Evolutionary conservation across 2,797 vertebrate genomes (phyloP).

Genomic region (Tiaroga cobitis): DNA sequence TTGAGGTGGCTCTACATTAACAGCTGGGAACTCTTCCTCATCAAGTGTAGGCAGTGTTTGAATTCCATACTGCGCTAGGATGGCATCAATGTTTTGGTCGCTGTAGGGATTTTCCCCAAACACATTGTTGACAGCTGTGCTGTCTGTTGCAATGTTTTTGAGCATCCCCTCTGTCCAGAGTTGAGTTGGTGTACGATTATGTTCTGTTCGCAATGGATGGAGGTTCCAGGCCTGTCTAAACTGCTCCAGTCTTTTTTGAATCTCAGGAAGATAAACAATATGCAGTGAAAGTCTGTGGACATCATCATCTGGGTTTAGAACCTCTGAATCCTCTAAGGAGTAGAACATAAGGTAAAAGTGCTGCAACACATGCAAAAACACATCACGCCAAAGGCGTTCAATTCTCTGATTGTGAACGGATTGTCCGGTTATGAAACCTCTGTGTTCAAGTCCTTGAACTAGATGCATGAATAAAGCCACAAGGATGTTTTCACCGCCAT

Average conservation of each 20-base stretch:
- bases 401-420: neutral
- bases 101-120: slow-evolving; percentile 55
- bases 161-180: slow-evolving; percentile 47
- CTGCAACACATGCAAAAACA: neutral
- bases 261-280: slow-evolving; percentile 35
- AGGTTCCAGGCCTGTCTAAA: slow-evolving; percentile 41
- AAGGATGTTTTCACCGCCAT: neutral
- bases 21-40: slow-evolving; percentile 30
- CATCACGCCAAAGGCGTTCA: neutral
- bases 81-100: slow-evolving; percentile 37
- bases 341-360: neutral
- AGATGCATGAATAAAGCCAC: slow-evolving; percentile 2
- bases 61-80: slow-evolving; percentile 48
- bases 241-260: slow-evolving; percentile 43
- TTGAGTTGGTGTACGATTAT: slow-evolving; percentile 45
- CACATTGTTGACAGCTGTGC: slow-evolving; percentile 51
- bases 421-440: neutral
- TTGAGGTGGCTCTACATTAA: slow-evolving; percentile 46
- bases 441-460: neutral
- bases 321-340: neutral
- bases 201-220: slow-evolving; percentile 34
- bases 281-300: slow-evolving; percentile 40
- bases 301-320: slow-evolving; percentile 18
- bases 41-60: slow-evolving; percentile 30
- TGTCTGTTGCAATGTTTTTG: slow-evolving; percentile 47